Conservation (phyloP, 2,888 invertebrate species). For the Nymphalis urticae region DNA sequence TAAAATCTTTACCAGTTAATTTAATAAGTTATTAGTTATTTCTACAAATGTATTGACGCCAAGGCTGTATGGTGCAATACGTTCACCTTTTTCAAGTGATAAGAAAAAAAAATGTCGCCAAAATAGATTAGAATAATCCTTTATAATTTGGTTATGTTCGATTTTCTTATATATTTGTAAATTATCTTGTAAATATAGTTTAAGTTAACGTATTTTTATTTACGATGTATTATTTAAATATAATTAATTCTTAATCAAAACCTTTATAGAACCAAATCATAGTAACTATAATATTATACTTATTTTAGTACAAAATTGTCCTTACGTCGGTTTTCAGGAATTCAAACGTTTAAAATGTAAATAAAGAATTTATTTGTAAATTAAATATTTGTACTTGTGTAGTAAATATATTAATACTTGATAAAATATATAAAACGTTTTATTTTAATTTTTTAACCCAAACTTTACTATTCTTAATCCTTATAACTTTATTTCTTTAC, state of each 20-base stretch:
- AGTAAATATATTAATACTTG: constrained; percentile 72
- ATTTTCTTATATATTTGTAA: constrained; percentile 18
- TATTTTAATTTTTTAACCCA: neutral
- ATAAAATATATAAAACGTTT: constrained; percentile 44
- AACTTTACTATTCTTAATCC: too few relatives aligned
- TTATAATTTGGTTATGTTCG: neutral
- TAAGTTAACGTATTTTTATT: constrained; percentile 20
- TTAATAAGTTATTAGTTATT: neutral
- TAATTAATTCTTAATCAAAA: constrained; percentile 14
- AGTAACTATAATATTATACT: constrained; percentile 22
- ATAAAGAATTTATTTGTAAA: constrained; percentile 62
- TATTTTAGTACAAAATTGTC: constrained; percentile 55
- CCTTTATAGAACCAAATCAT: constrained; percentile 34
- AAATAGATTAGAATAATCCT: neutral
- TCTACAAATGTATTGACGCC: too few relatives aligned
- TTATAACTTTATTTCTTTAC: too few relatives aligned
- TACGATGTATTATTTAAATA: constrained; percentile 30
- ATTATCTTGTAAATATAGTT: constrained; percentile 37
- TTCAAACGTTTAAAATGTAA: constrained; percentile 46
- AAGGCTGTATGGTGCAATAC: too few relatives aligned
- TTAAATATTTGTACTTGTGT: constrained; percentile 65
- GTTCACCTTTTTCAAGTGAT: neutral
- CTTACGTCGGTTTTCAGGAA: constrained; percentile 26
- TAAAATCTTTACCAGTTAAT: neutral
- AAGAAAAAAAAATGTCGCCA: neutral